Evolutionary conservation across 2,797 vertebrate species (phyloP), one percentile per base, ranked within the genome.

Genomic region (Anas bernieri): DNA sequence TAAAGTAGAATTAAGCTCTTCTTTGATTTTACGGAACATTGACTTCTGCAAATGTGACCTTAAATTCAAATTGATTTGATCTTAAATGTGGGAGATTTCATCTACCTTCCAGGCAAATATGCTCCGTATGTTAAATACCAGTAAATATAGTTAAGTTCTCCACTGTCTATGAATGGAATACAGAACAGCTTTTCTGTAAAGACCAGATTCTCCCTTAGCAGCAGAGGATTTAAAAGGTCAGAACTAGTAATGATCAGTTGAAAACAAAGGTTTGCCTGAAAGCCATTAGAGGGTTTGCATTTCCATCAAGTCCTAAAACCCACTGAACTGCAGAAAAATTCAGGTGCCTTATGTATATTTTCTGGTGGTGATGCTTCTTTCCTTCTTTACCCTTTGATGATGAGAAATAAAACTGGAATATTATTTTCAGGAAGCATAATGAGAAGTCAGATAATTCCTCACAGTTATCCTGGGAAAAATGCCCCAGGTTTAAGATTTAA

Each of bases 11-110:
- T 92, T 92, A 93, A 96, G 78, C 80, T 88, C 89, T 72, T 91
- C 94, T 96, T 96, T 96, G 94, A 94, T 96, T 97, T 95, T 93
- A 93, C 0, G 3, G 83, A 93, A 90, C 91, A 95, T 90, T 86
- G 96, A 90, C 94, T 95, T 88, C 93, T 94, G 92, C 81, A 96
- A 96, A 97, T 94, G 83, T 93, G 93, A 96, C 93, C 92, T 96
- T 95, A 97, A 97, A 96, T 96, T 97, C 91, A 92, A 92, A 97
- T 94, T 95, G 94, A 97, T 96, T 93, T 94, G 91, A 93, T 95
- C 94, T 96, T 96, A 96, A 97, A 96, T 95, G 88, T 68, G 84
- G 72, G 90, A 94, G 91, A 96, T 96, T 95, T 94, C 89, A 94
- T 90, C 86, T 95, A 93, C 94, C 91, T 95, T 97, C 90, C 91